phyloP scores from a whole-genome alignment of 2,113 vertebrate species.

The Salvator merianae region DNA sequence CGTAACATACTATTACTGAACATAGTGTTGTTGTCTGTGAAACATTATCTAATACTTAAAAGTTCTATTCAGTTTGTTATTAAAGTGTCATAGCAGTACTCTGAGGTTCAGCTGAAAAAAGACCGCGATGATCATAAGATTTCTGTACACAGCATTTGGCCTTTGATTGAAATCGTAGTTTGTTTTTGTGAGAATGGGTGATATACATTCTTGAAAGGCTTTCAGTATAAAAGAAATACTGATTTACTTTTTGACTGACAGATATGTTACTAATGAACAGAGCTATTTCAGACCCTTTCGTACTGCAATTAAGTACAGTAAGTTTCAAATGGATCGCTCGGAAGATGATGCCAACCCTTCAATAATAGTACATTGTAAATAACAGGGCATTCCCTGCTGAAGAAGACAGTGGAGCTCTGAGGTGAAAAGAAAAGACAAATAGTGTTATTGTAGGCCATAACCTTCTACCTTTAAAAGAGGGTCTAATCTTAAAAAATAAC shows the following conservation, averaged over 20 bases:
- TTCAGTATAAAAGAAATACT: background rate
- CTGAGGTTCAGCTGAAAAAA: background rate
- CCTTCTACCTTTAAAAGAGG: constrained; percentile 63
- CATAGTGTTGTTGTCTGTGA: background rate
- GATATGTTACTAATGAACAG: background rate
- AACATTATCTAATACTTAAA: background rate
- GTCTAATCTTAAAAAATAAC: constrained; percentile 66
- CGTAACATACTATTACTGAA: constrained; percentile 41
- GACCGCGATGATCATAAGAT: background rate
- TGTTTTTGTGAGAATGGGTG: background rate
- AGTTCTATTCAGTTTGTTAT: background rate
- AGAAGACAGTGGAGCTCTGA: constrained; percentile 37
- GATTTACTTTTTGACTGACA: background rate
- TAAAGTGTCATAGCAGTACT: background rate
- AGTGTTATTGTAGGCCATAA: constrained; percentile 49
- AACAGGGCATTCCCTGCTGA: constrained; percentile 38
- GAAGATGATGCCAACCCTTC: constrained; percentile 48
- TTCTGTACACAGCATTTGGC: background rate
- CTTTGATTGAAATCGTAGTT: background rate
- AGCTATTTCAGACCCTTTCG: background rate
- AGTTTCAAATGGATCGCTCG: constrained; percentile 40
- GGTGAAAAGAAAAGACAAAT: constrained; percentile 47
- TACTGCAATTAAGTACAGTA: constrained; percentile 57
- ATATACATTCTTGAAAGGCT: constrained; percentile 16
- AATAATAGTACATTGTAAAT: constrained; percentile 57